Percentiles rank a stretch among this genome's conserved stretches.
Conservation (phyloP, 2,888 invertebrate genomes). For the Tyria jacobaeae region DNA sequence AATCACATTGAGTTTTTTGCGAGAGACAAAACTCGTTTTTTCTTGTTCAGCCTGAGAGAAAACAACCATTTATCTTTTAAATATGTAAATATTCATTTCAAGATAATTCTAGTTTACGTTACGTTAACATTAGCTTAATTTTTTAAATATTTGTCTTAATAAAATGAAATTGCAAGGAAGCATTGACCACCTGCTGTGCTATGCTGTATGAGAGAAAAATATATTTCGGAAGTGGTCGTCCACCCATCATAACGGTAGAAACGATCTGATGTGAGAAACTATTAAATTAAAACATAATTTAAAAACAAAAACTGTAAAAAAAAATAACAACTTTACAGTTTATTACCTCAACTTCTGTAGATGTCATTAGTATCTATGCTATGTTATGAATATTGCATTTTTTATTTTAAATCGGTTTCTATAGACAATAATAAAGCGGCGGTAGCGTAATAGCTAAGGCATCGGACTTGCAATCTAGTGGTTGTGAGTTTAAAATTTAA, state of each 20-base stretch:
- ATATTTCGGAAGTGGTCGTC: slow-evolving; percentile 66
- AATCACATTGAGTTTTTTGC: neutral
- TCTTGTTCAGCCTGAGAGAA: neutral
- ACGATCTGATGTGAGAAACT: slow-evolving; percentile 47
- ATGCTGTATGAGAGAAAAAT: slow-evolving; percentile 43
- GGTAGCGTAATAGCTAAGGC: no score
- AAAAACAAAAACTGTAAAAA: slow-evolving; percentile 39
- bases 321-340: slow-evolving; percentile 2
- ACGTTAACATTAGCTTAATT: neutral
- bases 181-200: slow-evolving; percentile 40
- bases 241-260: slow-evolving; percentile 59
- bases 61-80: neutral
- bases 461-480: no score
- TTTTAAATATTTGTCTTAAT: slow-evolving; percentile 14
- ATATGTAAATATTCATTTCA: neutral
- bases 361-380: no score
- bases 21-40: neutral
- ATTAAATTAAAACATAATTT: slow-evolving; percentile 40
- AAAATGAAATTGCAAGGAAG: slow-evolving; percentile 25
- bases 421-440: no score
- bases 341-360: no score
- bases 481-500: no score
- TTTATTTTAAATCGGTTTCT: no score
- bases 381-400: no score
- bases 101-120: neutral